Percentiles rank a stretch among this genome's conserved stretches.
phyloP scores from a whole-genome alignment of 2,888 invertebrate genomes.

The Oegoconia quadripuncta region DNA sequence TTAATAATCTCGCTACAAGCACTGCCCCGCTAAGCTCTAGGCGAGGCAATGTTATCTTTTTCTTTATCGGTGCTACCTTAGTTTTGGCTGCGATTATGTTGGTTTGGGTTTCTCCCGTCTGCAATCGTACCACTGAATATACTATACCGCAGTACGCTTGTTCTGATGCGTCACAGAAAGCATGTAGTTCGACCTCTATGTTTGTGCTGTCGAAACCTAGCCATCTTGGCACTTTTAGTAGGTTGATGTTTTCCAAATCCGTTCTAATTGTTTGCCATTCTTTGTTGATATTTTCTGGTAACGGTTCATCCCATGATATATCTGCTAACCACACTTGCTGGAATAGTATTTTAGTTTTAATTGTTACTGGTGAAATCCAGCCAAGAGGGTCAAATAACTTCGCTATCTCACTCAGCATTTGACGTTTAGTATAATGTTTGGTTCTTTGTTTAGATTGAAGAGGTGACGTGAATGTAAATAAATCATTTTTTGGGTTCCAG shows the following conservation, averaged over 20 bases:
- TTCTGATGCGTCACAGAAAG: constrained; percentile 6
- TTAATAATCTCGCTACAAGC: neutral
- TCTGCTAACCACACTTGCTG: neutral
- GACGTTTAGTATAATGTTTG: neutral
- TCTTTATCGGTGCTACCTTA: constrained; percentile 7
- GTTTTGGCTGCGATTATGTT: constrained; percentile 7
- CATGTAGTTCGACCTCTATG: constrained; percentile 2
- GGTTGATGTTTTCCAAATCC: neutral
- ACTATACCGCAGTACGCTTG: constrained; percentile 4
- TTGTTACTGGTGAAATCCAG: neutral
- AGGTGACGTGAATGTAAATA: neutral
- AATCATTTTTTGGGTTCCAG: constrained; percentile 4
- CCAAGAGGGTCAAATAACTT: neutral
- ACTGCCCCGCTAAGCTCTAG: neutral
- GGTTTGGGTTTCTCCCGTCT: neutral
- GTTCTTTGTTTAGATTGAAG: neutral
- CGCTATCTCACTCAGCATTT: neutral
- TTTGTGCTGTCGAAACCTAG: neutral
- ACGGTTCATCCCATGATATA: neutral
- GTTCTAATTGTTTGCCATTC: neutral
- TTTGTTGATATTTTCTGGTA: neutral
- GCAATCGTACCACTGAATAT: constrained; percentile 1
- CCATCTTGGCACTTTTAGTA: constrained; percentile 5
- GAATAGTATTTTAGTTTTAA: neutral
- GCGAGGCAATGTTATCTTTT: constrained; percentile 3